Evolutionary conservation across 2,888 invertebrate genomes (phyloP).

Genomic region (Oithona nana): DNA sequence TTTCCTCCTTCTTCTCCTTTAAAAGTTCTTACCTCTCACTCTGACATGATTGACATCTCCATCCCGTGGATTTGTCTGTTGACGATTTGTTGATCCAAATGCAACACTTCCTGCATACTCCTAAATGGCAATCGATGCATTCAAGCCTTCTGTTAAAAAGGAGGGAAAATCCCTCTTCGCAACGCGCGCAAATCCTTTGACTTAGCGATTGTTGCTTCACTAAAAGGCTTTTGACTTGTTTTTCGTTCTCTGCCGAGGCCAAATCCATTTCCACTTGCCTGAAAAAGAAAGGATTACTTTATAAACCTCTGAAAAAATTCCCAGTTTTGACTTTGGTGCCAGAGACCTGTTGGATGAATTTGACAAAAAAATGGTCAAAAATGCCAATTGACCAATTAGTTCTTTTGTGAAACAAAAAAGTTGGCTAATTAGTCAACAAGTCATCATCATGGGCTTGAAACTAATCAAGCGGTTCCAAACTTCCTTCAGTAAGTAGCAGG

Average conservation of each 20-base stretch:
- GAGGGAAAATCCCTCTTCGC: conserved; percentile 8
- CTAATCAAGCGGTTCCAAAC: too few relatives aligned
- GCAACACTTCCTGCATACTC: conserved; percentile 12
- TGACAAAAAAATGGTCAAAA: too few relatives aligned
- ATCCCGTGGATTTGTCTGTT: not conserved
- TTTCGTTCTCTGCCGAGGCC: not conserved
- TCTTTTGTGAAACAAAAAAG: too few relatives aligned
- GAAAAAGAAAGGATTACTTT: too few relatives aligned
- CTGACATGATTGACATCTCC: not conserved
- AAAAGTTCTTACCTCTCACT: not conserved
- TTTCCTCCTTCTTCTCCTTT: too few relatives aligned
- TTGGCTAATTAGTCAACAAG: too few relatives aligned
- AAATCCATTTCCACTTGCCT: conserved; percentile 15
- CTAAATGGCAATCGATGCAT: conserved; percentile 3
- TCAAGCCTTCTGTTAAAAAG: conserved; percentile 11
- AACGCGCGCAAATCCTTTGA: conserved; percentile 4
- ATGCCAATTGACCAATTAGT: too few relatives aligned
- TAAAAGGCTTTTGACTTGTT: not conserved
- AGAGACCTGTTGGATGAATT: too few relatives aligned
- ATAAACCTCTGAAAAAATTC: too few relatives aligned
- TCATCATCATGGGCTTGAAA: too few relatives aligned
- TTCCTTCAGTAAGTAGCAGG: too few relatives aligned
- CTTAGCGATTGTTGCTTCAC: not conserved
- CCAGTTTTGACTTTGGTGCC: too few relatives aligned
- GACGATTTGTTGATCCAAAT: not conserved